Base-by-base conservation (phyloP, 2,888 invertebrate species). In the Entomobrya multifasciata region DNA sequence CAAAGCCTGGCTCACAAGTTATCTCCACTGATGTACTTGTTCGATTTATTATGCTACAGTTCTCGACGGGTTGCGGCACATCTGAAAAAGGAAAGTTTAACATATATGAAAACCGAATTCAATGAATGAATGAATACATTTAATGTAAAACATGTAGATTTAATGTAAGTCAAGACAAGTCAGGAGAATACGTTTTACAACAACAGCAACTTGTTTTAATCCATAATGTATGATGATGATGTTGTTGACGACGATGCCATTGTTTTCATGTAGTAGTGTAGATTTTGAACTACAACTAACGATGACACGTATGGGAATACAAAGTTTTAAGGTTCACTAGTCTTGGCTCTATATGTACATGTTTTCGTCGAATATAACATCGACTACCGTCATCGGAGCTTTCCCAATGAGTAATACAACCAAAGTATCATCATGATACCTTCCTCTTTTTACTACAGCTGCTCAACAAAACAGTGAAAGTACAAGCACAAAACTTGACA, bases 11-110 rank as follows among this genome's bases (percentile, higher is more conserved):
- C 92, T 95, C 94, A 93, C 97, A 97, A 91, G 95, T 95, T 90
- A 97, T 96, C 92, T 96, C 96, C 91, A 96, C 96, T 87, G 96
- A 96, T 91, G 95, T 96, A 91, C 95, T 95, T 17, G 97, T 97
- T 92, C 96, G 96, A 93, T 97, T 97, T 92, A 95, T 95, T 91
- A 97, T 93, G 79, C 96, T 95, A 93, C 97, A 97, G 93, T 97
- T 97, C 88, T 95, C 95, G 74, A 97, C 96, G 79, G 96, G 94
- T 92, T 96, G 96, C 52, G 97, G 97, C 92, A 96, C 95, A 88
- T 96, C 97, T 96, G 93, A 77, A 88, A 81, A 80, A 65, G 11
- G 41, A 47, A 36, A n/a, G 81, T 55, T 47, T n/a, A 25, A 49
- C 8, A 25, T 20, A n/a, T n/a, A n/a, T n/a, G 36, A 72, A 44